Evolutionary conservation across 1,140 invertebrate species (phyloP).

Genomic region (Temnothorax curvispinosus): DNA sequence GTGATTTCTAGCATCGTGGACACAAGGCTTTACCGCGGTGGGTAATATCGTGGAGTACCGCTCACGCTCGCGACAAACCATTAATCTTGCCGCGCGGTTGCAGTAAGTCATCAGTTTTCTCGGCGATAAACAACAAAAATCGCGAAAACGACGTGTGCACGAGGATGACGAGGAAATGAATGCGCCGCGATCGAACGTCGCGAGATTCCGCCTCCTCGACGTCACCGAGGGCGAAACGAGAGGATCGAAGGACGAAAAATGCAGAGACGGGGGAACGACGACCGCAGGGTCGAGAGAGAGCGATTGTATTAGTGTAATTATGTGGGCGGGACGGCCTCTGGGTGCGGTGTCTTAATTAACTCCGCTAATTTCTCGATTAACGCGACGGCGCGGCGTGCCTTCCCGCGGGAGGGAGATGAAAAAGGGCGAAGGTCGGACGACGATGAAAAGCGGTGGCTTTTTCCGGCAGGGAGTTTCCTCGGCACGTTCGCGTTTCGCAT

Average conservation of each 20-base stretch:
- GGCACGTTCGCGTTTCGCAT: not conserved
- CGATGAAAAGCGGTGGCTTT: not conserved
- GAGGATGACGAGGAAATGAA: not conserved
- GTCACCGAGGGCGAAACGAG: not conserved
- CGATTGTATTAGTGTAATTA: slow-evolving; percentile 64
- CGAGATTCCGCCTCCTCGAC: not conserved
- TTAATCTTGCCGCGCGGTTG: not conserved
- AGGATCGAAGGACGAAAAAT: not conserved
- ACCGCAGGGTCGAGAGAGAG: not conserved
- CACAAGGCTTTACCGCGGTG: too few relatives aligned
- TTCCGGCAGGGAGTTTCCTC: not conserved
- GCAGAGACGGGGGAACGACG: not conserved
- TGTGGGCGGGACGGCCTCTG: slow-evolving; percentile 27
- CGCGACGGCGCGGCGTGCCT: not conserved
- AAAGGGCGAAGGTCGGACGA: not conserved
- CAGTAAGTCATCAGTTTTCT: not conserved
- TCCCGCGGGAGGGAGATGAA: not conserved
- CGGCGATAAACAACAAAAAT: not conserved
- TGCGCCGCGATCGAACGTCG: not conserved
- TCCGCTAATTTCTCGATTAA: slow-evolving; percentile 73
- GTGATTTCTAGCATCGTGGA: too few relatives aligned
- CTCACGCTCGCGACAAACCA: not conserved
- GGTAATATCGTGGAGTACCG: not conserved
- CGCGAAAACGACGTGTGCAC: not conserved
- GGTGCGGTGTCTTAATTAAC: slow-evolving; percentile 70